Conservation (phyloP, 2,113 vertebrate species). For the Chionodraco myersi region DNA sequence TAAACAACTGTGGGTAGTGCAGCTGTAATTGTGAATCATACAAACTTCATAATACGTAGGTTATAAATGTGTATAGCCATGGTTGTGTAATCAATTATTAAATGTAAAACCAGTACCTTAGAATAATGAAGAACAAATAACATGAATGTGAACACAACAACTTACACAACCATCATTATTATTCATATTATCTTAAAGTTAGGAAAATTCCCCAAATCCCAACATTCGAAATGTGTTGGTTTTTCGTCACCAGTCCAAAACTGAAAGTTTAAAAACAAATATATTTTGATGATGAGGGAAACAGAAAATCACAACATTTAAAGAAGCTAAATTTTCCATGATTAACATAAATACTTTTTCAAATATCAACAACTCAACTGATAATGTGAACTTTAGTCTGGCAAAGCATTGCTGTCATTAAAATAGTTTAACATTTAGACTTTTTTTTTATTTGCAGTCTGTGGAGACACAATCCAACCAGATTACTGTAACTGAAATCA, state of each 20-base stretch:
- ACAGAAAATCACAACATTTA: neutral
- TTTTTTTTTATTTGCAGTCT: constrained; percentile 37
- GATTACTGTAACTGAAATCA: constrained; percentile 46
- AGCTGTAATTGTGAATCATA: neutral
- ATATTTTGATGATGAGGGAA: neutral
- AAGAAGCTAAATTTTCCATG: neutral
- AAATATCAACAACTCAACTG: neutral
- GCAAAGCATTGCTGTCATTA: neutral
- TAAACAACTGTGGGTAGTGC: neutral
- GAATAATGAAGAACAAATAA: neutral
- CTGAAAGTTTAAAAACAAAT: neutral
- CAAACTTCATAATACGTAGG: neutral
- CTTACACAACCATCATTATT: too few species aligned
- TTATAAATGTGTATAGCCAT: neutral
- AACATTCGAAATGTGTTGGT: too few species aligned
- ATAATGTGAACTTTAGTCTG: neutral
- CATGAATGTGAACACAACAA: neutral
- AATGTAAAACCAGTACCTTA: too few species aligned
- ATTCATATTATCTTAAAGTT: too few species aligned
- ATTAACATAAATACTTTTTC: neutral
- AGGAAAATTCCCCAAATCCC: too few species aligned
- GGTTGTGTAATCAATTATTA: too few species aligned
- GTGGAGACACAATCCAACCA: neutral
- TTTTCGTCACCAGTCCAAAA: neutral
- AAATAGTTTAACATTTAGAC: neutral